These are phyloP conservation scores for Cheilosia vulpina DNA, from an alignment of 2,888 invertebrate species.

Conservation along the genomic window DNA sequence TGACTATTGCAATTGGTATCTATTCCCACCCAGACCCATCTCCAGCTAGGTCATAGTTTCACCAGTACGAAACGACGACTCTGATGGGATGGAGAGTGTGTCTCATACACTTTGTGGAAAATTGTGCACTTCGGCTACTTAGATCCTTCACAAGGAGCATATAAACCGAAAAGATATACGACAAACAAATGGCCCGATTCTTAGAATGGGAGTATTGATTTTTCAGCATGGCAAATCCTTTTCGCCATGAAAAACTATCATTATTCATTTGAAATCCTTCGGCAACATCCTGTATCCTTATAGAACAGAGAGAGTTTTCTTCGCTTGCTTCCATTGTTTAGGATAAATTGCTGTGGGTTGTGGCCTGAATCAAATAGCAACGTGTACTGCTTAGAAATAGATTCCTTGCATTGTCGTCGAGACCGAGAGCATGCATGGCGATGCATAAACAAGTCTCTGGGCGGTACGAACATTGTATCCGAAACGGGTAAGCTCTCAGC, in stretches of 20 bases:
- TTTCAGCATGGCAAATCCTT: constrained; percentile 1
- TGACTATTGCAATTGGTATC: not conserved
- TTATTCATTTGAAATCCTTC: constrained; percentile 9
- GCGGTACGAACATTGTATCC: not conserved
- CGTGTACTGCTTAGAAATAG: not conserved
- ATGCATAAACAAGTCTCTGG: not conserved
- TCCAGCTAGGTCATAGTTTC: no score
- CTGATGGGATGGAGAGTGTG: no score
- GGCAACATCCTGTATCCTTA: not conserved
- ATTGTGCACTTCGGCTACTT: no score
- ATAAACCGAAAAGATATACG: no score
- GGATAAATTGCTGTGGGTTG: constrained; percentile 30
- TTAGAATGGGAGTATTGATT: not conserved
- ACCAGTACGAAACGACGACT: no score
- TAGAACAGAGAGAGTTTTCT: constrained; percentile 7
- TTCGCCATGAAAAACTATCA: constrained; percentile 4
- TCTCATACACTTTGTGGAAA: no score
- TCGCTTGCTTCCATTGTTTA: constrained; percentile 30
- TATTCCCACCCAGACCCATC: not conserved
- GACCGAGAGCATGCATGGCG: constrained; percentile 1
- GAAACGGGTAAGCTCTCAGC: not conserved
- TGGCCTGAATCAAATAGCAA: not conserved
- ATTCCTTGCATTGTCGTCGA: not conserved
- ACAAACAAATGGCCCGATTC: not conserved
- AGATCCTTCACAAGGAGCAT: no score